Evolutionary conservation across 2,113 vertebrate species (phyloP), one percentile per base, ranked within the genome.

Genomic region (Tylochromis polylepis): DNA sequence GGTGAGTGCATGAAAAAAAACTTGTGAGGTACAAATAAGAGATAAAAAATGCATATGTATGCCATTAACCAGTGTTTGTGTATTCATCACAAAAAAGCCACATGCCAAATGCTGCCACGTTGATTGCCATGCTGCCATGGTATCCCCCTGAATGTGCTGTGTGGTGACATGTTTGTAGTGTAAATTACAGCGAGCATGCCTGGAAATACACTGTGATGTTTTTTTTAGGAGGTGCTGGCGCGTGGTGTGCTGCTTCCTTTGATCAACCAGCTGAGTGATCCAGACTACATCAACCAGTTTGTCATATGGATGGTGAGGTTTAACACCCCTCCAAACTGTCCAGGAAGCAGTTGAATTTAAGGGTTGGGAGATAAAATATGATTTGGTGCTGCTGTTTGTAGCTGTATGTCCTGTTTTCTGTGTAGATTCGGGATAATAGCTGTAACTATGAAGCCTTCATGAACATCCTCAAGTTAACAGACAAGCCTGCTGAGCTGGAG

Each of bases 231-330:
- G 97, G 98, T 99, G 94, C 95, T 99, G 96, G 98, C 98, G 12
- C 97, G 97, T 96, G 98, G 99, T 94, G 97, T 99, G 95, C 96
- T 99, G 90, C 98, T 99, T 96, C 99, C 99, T 91, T 96, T 99
- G 95, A 98, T 99, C 96, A 98, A 98, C 95, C 98, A 99, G 96
- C 97, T 99, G 93, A 99, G 98, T 94, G 99, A 99, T 96, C 99
- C 99, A 90, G 99, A 99, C 97, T 99, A 99, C 97, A 99, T 99
- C 97, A 99, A 99, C 96, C 99, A 99, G 95, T 99, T 99, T 97
- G 96, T 99, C 95, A 98, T 99, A 97, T 99, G 99, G 98, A 99
- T 99, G 99, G 98, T 99, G 96, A 96, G 97, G 94, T 12, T 24
- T 53, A 14, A 59, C 60, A 36, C 16, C 6, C 1, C 38, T 41